Percentiles rank a stretch among this genome's conserved stretches.
phyloP scores from a whole-genome alignment of 2,888 invertebrate genomes.

The Hermaeophaga mercurialis region DNA sequence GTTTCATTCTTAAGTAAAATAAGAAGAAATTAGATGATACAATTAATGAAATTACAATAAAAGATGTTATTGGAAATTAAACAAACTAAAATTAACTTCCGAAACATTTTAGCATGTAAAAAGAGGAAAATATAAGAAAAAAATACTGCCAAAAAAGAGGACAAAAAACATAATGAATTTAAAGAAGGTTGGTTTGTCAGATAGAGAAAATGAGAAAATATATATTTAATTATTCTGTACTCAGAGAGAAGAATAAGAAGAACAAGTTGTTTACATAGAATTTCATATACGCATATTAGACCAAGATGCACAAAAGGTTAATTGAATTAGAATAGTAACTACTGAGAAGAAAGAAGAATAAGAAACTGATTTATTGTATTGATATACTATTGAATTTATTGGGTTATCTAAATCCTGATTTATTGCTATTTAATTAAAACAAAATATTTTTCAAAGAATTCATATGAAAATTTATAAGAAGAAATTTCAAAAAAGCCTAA shows the following conservation, averaged over 20 bases:
- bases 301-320: constrained; percentile 78
- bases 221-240: constrained; percentile 76
- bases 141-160: constrained; percentile 76
- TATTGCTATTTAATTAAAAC: too few species aligned
- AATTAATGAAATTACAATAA: constrained; percentile 88
- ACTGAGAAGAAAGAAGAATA: constrained; percentile 68
- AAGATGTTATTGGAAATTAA: constrained; percentile 86
- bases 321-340: constrained; percentile 78
- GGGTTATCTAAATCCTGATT: too few species aligned
- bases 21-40: constrained; percentile 86
- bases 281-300: constrained; percentile 76
- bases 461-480: too few species aligned
- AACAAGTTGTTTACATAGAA: constrained; percentile 59
- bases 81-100: constrained; percentile 92
- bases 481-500: too few species aligned
- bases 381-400: too few species aligned
- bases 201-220: constrained; percentile 93
- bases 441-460: too few species aligned
- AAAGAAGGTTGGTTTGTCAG: constrained; percentile 98
- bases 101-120: constrained; percentile 98
- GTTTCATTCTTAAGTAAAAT: constrained; percentile 93
- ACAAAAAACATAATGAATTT: constrained; percentile 88
- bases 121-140: constrained; percentile 92
- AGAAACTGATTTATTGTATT: too few species aligned
- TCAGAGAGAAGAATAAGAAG: constrained; percentile 67